Evolutionary conservation across 2,797 vertebrate genomes (phyloP).

Genomic region (Cirrhinus molitorella): DNA sequence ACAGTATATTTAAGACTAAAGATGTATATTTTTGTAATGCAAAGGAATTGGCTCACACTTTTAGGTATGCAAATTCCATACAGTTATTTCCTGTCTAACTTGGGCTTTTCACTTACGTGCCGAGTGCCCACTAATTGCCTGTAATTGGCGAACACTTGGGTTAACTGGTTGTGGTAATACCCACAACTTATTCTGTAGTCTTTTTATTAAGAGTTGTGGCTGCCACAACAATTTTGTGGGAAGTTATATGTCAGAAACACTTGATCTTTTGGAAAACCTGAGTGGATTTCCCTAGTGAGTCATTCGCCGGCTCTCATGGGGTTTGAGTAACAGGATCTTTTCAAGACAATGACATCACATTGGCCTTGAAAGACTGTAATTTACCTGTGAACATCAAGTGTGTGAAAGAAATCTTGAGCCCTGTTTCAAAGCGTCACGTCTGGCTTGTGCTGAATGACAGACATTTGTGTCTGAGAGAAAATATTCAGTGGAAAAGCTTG

Average conservation of each 20-base stretch:
- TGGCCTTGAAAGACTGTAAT: slow-evolving; percentile 23
- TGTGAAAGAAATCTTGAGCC: slow-evolving; percentile 44
- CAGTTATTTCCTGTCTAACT: slow-evolving; percentile 51
- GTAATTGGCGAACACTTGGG: slow-evolving; percentile 28
- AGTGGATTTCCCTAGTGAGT: slow-evolving; percentile 27
- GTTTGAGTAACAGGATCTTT: slow-evolving; percentile 13
- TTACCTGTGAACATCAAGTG: slow-evolving; percentile 20
- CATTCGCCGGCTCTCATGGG: slow-evolving; percentile 19
- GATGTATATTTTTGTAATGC: background rate
- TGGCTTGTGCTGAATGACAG: slow-evolving; percentile 46
- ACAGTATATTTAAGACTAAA: background rate
- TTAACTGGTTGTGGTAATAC: slow-evolving; percentile 24
- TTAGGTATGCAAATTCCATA: background rate
- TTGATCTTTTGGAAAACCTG: slow-evolving; percentile 23
- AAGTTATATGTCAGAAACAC: slow-evolving; percentile 15
- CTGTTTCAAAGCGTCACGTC: slow-evolving; percentile 20
- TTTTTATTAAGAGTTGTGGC: slow-evolving; percentile 20
- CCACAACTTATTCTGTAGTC: background rate
- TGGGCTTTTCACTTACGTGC: background rate
- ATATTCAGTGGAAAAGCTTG: slow-evolving; percentile 51
- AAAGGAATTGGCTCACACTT: background rate
- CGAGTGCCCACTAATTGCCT: slow-evolving; percentile 29
- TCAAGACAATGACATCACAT: slow-evolving; percentile 36
- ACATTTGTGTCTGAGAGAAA: slow-evolving; percentile 34
- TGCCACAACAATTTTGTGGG: slow-evolving; percentile 23